Base-by-base conservation (phyloP, 2,888 invertebrate species). In the Helleia helle region DNA sequence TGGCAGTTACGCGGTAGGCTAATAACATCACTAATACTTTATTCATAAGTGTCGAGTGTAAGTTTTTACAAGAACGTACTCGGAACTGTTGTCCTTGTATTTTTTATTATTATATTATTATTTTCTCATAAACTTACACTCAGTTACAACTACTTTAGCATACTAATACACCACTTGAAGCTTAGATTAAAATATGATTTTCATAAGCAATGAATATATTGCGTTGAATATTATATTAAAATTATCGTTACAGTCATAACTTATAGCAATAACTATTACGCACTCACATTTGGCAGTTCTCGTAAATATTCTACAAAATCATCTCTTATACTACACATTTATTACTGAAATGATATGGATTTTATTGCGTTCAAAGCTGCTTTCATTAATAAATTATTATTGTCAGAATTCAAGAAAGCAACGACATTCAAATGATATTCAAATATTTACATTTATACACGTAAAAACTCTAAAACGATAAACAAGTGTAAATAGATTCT, bases 401-500 rank as follows among this genome's bases (percentile, higher is more conserved):
- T 34, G 34, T 34, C 34, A 34, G 12, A 34, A 34, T 18, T 34
- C 11, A 18, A 34, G 34, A 17, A 34, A 34, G 18, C 18, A 12
- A 22, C 6, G 5, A 22, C 22, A 22, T 22, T 22, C 22, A 22
- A 7, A 7, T 7, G 1, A 22, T 8, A 22, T 6, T 7, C 5
- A 8, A 22, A 22, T 2, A 22, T 22, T 5, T 4, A 22, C 8
- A n/a, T n/a, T n/a, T n/a, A n/a, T n/a, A n/a, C n/a, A n/a, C n/a
- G n/a, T n/a, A n/a, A n/a, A n/a, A n/a, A n/a, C n/a, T n/a, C n/a
- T n/a, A n/a, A n/a, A 41, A 44, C 44, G 38, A 27, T 42, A 39
- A 47, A 47, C 44, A 39, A 44, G 31, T 47, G 44, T 47, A 47
- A 47, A 44, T 49, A 45, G 15, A 27, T 29, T 24, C 18, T 41